These are phyloP conservation scores for Tiliqua scincoides DNA, from an alignment of 2,113 vertebrate species.

Conservation along the genomic window DNA sequence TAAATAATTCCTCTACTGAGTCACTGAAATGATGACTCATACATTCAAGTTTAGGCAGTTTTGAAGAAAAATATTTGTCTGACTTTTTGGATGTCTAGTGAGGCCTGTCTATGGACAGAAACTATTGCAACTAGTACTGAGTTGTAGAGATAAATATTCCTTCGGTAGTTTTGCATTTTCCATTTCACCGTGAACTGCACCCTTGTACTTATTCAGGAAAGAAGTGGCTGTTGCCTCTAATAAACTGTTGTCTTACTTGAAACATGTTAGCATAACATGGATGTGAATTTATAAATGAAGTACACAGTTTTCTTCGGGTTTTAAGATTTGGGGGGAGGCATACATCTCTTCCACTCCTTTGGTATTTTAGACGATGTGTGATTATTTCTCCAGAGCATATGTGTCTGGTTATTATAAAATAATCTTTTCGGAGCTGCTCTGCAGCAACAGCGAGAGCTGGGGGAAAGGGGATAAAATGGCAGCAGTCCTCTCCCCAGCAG, in stretches of 20 bases:
- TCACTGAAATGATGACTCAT: not conserved
- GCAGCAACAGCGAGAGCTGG: no score
- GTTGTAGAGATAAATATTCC: not conserved
- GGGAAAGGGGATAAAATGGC: no score
- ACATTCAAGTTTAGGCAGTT: slow-evolving; percentile 1
- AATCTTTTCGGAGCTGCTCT: no score
- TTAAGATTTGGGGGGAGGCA: no score
- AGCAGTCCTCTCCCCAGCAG: no score
- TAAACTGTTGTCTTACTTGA: not conserved
- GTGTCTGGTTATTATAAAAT: no score
- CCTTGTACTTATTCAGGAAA: not conserved
- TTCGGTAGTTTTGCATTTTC: not conserved
- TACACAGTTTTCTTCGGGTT: no score
- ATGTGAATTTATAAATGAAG: no score
- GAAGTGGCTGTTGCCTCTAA: not conserved
- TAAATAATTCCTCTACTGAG: not conserved
- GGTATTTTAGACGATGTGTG: no score
- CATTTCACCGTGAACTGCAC: not conserved
- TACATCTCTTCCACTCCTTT: no score
- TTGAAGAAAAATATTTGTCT: not conserved
- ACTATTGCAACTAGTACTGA: not conserved
- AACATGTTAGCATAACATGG: not conserved
- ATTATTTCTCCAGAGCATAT: no score
- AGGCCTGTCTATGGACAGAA: not conserved
- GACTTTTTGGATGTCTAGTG: not conserved